These are phyloP conservation scores for Bryconaethiops microstoma DNA, from an alignment of 2,797 vertebrate genomes.

Conservation along the genomic window DNA sequence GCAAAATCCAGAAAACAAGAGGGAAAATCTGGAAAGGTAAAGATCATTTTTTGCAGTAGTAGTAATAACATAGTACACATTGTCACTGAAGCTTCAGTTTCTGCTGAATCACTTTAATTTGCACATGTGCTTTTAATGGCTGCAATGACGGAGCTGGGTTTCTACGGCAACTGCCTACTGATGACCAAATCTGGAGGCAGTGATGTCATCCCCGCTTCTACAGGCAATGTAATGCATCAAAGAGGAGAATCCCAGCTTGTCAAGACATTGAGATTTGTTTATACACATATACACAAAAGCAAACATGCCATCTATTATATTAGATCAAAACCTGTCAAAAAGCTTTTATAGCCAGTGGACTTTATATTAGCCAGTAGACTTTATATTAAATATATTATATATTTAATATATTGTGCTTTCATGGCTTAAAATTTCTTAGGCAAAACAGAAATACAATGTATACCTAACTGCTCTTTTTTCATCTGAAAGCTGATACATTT, in stretches of 20 bases:
- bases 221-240: conserved; percentile 43
- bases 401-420: no score
- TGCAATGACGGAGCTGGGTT: conserved; percentile 53
- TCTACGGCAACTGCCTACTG: conserved; percentile 57
- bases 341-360: conserved; percentile 7
- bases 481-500: background rate
- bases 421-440: conserved; percentile 1
- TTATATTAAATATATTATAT: no score
- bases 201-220: conserved; percentile 48
- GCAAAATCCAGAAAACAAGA: conserved; percentile 57
- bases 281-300: background rate
- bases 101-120: conserved; percentile 51
- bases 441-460: conserved; percentile 1
- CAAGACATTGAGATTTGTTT: background rate
- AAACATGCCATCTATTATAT: background rate
- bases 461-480: conserved; percentile 9
- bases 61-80: conserved; percentile 55
- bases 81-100: conserved; percentile 41
- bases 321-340: conserved; percentile 4
- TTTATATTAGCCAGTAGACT: background rate
- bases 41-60: conserved; percentile 52
- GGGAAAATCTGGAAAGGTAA: conserved; percentile 51
- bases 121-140: conserved; percentile 49
- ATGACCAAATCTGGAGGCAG: conserved; percentile 53
- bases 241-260: conserved; percentile 18